phyloP scores from a whole-genome alignment of 2,888 invertebrate species.

The Micoletzkya japonica region DNA sequence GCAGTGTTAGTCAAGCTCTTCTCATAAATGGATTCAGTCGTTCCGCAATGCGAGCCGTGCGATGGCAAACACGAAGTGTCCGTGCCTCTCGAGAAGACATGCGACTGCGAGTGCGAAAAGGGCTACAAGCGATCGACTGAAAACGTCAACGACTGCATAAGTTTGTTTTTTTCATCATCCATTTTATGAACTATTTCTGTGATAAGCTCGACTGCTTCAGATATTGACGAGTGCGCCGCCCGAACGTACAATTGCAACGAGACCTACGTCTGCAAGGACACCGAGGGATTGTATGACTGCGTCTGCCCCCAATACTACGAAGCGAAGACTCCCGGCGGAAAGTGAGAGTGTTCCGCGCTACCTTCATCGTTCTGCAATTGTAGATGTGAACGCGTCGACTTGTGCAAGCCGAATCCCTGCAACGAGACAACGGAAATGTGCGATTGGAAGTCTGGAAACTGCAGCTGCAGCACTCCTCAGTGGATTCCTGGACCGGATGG shows the following conservation, averaged over 20 bases:
- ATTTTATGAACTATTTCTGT: too few relatives aligned
- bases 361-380: background rate
- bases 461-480: too few relatives aligned
- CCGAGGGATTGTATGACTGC: constrained; percentile 90
- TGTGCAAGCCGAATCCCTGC: constrained; percentile 12
- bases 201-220: background rate
- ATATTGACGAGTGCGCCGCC: background rate
- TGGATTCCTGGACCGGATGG: too few relatives aligned
- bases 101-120: background rate
- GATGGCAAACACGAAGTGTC: background rate
- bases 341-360: background rate
- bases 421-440: constrained; percentile 5
- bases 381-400: constrained; percentile 16
- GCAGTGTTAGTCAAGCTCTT: background rate
- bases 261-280: constrained; percentile 87
- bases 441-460: constrained; percentile 19
- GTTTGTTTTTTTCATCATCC: background rate
- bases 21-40: background rate
- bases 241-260: constrained; percentile 71
- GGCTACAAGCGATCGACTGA: background rate
- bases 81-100: background rate
- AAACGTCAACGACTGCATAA: background rate
- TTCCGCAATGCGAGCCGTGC: background rate
- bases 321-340: constrained; percentile 63
- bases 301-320: constrained; percentile 91